Conservation (phyloP, 2,888 invertebrate genomes). For the Gandaritis pyraliata region DNA sequence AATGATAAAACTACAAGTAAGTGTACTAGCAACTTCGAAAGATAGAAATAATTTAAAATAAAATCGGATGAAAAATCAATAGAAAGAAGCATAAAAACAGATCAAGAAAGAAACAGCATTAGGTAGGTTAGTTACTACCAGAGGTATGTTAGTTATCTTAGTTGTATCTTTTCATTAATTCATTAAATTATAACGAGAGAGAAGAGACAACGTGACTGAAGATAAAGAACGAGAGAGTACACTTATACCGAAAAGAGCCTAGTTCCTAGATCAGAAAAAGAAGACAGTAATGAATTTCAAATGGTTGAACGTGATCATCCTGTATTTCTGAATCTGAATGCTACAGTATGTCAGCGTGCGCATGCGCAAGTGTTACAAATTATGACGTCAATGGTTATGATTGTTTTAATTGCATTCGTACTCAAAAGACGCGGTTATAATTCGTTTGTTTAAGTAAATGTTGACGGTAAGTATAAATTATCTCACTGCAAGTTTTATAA, state of each 20-base stretch:
- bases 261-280: neutral
- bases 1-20: slow-evolving; percentile 9
- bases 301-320: slow-evolving; percentile 13
- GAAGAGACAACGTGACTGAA: too few species aligned
- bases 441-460: neutral
- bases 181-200: too few species aligned
- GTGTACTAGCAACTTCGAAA: neutral
- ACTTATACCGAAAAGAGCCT: too few species aligned
- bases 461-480: neutral
- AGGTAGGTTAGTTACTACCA: too few species aligned
- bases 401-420: slow-evolving; percentile 32
- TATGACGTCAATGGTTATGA: slow-evolving; percentile 41
- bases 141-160: too few species aligned
- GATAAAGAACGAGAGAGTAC: too few species aligned
- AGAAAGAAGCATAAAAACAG: neutral
- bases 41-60: neutral
- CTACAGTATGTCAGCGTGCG: slow-evolving; percentile 31
- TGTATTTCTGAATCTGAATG: slow-evolving; percentile 14
- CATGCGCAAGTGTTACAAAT: slow-evolving; percentile 42
- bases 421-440: slow-evolving; percentile 10
- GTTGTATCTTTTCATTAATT: too few species aligned
- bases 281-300: neutral
- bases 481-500: neutral
- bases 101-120: too few species aligned
- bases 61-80: neutral